A percentile compares a stretch with the other conserved stretches of the same genome.
These are phyloP conservation scores for Forficula auricularia DNA, from an alignment of 1,140 invertebrate species.

Conservation along the genomic window DNA sequence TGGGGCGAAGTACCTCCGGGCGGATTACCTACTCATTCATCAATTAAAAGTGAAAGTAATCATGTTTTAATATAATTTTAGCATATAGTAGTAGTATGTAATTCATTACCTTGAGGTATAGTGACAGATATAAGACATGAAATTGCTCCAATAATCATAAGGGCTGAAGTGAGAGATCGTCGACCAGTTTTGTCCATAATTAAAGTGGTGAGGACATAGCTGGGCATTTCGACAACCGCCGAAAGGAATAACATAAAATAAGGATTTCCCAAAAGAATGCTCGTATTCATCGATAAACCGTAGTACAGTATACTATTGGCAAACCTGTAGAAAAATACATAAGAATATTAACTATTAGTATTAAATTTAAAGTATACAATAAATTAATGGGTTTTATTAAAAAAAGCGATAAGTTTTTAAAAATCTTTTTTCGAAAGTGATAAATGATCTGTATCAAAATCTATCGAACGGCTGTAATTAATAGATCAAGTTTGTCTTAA, in stretches of 20 bases:
- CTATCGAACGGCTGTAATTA: too few relatives aligned
- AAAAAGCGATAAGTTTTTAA: too few relatives aligned
- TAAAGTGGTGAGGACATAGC: conserved; percentile 51
- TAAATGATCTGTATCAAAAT: too few relatives aligned
- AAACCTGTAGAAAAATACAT: conserved; percentile 33
- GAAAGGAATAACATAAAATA: conserved; percentile 64
- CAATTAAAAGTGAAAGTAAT: too few relatives aligned
- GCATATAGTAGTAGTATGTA: too few relatives aligned
- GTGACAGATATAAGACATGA: conserved; percentile 49
- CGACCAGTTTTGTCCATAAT: conserved; percentile 55
- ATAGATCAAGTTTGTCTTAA: too few relatives aligned
- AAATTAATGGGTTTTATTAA: background rate
- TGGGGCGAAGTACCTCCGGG: too few relatives aligned
- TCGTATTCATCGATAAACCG: conserved; percentile 62
- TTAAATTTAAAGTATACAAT: background rate
- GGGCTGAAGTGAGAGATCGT: conserved; percentile 45
- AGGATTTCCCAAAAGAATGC: conserved; percentile 56
- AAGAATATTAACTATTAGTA: background rate
- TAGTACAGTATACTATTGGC: conserved; percentile 77
- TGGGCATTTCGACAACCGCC: conserved; percentile 65
- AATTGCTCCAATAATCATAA: conserved; percentile 53
- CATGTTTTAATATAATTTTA: too few relatives aligned
- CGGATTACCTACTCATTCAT: too few relatives aligned
- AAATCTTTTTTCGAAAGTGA: too few relatives aligned
- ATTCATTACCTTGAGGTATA: conserved; percentile 37